A percentile compares a stretch with the other conserved stretches of the same genome.
These are phyloP conservation scores for Notamacropus eugenii DNA, from an alignment of 2,797 vertebrate species.

Conservation along the genomic window DNA sequence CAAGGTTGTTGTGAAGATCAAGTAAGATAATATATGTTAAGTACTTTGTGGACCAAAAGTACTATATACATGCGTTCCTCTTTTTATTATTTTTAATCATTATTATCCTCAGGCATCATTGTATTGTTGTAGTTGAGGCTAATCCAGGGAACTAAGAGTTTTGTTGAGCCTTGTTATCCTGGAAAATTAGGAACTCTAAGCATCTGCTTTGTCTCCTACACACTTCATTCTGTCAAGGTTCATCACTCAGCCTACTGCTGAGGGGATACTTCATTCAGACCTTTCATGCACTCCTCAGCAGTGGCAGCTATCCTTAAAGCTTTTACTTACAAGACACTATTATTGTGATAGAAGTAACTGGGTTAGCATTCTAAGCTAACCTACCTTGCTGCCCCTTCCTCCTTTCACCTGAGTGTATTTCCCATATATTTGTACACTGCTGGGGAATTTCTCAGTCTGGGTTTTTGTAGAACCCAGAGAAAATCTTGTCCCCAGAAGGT, in stretches of 20 bases:
- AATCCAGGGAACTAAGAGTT: not conserved
- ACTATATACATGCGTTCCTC: too few species aligned
- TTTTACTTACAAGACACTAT: not conserved
- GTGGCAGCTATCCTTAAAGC: not conserved
- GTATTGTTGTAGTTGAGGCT: not conserved
- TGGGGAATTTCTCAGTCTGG: not conserved
- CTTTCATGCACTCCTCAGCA: not conserved
- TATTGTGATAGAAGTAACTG: not conserved
- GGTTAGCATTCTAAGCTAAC: not conserved
- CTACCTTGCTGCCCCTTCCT: not conserved
- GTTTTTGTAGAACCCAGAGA: not conserved
- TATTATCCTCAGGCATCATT: not conserved
- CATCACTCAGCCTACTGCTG: not conserved
- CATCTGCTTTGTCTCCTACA: not conserved
- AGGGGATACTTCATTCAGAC: not conserved
- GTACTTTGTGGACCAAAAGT: not conserved
- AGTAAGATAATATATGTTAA: not conserved
- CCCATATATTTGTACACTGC: not conserved
- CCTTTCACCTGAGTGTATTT: not conserved
- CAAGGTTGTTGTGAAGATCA: not conserved
- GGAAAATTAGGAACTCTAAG: not conserved
- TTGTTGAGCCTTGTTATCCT: not conserved
- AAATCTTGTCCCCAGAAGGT: not conserved
- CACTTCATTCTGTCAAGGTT: not conserved
- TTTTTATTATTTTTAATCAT: not conserved